Evolutionary conservation across 2,888 invertebrate genomes (phyloP), one percentile per base, ranked within the genome.

Genomic region (Drosophila rellima): DNA sequence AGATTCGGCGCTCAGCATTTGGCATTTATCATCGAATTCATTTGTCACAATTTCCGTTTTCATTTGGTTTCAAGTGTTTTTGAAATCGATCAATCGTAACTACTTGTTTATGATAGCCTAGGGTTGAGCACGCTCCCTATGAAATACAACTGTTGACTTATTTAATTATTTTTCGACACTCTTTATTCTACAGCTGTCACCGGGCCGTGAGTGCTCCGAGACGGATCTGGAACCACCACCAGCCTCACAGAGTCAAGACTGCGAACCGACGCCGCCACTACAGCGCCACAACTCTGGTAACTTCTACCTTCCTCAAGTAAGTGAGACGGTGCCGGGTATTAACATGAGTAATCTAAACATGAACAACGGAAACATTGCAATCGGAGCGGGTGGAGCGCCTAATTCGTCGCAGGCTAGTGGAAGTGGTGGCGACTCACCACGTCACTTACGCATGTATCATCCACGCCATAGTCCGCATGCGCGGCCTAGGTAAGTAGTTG

Each of bases 171-270:
- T 26, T 44, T 74, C n/a, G 26, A 15, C 13, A n/a, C 15, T 39
- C 8, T 44, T 26, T 59, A 0, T 18, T 59, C 15, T 45, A 18
- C 79, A 97, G 97, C 94, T 97, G 89, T 97, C 97, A 10, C 97
- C 97, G 42, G 96, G 97, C 17, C 95, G 97, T 65, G 96, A 96
- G 90, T 96, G 95, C 72, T 95, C 95, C 40, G 97, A 97, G 91
- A 95, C 96, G 80, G 97, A 97, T 88, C 94, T 96, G 94, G 97
- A 97, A 78, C 96, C 97, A n/a, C 96, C 96, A 96, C 96, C 96
- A 31, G 97, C 97, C 51, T 97, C 97, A 52, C 97, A 97, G 93
- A 97, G 97, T 55, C 96, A 97, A 85, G 98, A 98, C 94, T 98
- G 97, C 93, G 97, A 98, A 93, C 97, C 98, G 8, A 97, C 98